Base-by-base conservation (phyloP, 2,797 vertebrate genomes). In the Myotis vivesi region DNA sequence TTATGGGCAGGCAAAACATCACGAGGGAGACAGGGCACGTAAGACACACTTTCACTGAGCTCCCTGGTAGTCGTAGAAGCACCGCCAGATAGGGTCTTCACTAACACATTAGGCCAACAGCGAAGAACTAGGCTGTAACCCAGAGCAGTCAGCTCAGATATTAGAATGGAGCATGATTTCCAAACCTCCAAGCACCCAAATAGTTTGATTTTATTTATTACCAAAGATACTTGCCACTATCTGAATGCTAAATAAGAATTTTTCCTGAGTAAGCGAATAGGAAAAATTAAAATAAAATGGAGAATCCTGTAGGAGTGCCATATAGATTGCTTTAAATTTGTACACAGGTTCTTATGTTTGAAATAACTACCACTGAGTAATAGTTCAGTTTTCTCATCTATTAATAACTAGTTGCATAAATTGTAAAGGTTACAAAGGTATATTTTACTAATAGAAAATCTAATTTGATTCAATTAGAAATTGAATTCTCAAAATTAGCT, bases 401-500 rank as follows among this genome's bases (percentile, higher is more conserved):
- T 88, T 79, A 96, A 53, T 79, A 94, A 68, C 12, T 53, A 79
- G 23, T 73, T 53, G 73, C 11, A 28, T 62, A 85, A 82, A 12
- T 55, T 85, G 68, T 75, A 77, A 94, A 95, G 51, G 20, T 55
- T 85, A 76, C 71, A 77, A 95, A 95, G 57, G 73, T 87, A 89
- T 51, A 94, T 38, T 95, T 94, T 20, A 53, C 17, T 51, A 90
- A 64, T 9, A 87, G 77, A 90, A 90, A 94, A 86, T 92, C 36
- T 73, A 87, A 85, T 72, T 69, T 79, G 53, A 95, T 77, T 94
- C 91, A 44, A 93, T 95, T 93, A 91, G 72, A 96, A 93, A 8
- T 57, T 71, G 55, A 87, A 94, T 92, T 89, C 44, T 89, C 77
- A 81, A 85, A 92, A 96, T 80, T 87, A 79, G n/a, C 23, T 68